Conservation (phyloP, 2,888 invertebrate genomes). For the Perizoma flavofasciatum region DNA sequence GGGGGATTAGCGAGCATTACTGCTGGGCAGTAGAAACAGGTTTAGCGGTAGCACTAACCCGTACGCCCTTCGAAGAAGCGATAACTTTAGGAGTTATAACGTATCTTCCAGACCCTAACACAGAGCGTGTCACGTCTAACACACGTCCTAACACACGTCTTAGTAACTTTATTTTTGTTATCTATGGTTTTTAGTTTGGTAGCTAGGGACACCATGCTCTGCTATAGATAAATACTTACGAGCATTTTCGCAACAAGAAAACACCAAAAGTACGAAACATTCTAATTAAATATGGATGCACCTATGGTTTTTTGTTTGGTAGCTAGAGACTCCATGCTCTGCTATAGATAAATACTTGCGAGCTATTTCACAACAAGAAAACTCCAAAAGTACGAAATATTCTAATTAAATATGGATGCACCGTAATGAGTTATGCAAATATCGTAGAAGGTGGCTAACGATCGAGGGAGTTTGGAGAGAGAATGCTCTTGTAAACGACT, state of each 20-base stretch:
- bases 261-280: conserved; percentile 67
- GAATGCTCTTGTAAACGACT: conserved; percentile 19
- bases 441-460: conserved; percentile 73
- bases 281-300: conserved; percentile 82
- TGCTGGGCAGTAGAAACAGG: too few relatives aligned
- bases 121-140: too few relatives aligned
- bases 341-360: too few relatives aligned
- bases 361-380: conserved; percentile 17
- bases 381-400: conserved; percentile 67
- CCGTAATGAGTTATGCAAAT: conserved; percentile 81
- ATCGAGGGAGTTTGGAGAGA: conserved; percentile 45
- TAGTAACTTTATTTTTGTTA: neutral
- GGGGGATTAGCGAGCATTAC: too few relatives aligned
- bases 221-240: too few relatives aligned
- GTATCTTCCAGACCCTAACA: too few relatives aligned
- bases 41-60: too few relatives aligned
- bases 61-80: too few relatives aligned
- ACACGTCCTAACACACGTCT: too few relatives aligned
- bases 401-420: conserved; percentile 82
- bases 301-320: too few relatives aligned
- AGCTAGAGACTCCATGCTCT: neutral
- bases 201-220: too few relatives aligned
- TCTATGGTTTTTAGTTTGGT: neutral
- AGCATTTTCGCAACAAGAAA: conserved; percentile 17
- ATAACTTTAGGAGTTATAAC: too few relatives aligned